Conservation (phyloP, 2,797 vertebrate species). For the Brotula barbata region DNA sequence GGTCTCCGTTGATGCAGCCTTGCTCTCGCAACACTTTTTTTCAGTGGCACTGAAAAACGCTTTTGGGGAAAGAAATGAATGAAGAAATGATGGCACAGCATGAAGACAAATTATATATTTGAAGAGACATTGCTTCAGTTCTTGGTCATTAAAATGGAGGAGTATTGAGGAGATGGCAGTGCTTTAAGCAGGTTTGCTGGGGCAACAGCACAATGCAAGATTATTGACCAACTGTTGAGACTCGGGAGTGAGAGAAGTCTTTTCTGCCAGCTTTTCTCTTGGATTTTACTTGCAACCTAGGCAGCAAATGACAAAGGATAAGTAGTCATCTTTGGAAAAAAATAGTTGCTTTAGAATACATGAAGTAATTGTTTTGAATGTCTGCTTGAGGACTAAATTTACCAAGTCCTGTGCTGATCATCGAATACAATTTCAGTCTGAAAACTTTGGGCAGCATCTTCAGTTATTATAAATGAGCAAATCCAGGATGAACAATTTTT, state of each 20-base stretch:
- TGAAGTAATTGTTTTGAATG: neutral
- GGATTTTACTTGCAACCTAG: slow-evolving; percentile 8
- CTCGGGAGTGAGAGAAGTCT: slow-evolving; percentile 17
- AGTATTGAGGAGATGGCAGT: slow-evolving; percentile 34
- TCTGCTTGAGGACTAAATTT: neutral
- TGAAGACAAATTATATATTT: slow-evolving; percentile 36
- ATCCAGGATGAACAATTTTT: slow-evolving; percentile 46
- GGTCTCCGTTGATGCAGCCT: neutral
- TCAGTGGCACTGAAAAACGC: slow-evolving; percentile 10
- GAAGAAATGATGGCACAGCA: slow-evolving; percentile 18
- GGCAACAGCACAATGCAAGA: slow-evolving; percentile 20
- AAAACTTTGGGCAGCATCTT: neutral
- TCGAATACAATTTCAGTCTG: neutral
- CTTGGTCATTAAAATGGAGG: slow-evolving; percentile 35
- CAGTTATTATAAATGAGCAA: slow-evolving; percentile 50
- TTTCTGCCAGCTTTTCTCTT: neutral
- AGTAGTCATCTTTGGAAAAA: neutral
- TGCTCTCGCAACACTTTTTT: slow-evolving; percentile 17
- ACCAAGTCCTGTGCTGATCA: neutral
- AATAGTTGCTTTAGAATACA: neutral
- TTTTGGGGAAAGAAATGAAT: slow-evolving; percentile 19
- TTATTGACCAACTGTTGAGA: slow-evolving; percentile 62
- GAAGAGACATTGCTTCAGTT: slow-evolving; percentile 14
- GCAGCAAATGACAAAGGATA: slow-evolving; percentile 1
- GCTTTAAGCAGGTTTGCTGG: slow-evolving; percentile 41